Conservation (phyloP, 2,797 vertebrate genomes). For the Protonibea diacanthus region DNA sequence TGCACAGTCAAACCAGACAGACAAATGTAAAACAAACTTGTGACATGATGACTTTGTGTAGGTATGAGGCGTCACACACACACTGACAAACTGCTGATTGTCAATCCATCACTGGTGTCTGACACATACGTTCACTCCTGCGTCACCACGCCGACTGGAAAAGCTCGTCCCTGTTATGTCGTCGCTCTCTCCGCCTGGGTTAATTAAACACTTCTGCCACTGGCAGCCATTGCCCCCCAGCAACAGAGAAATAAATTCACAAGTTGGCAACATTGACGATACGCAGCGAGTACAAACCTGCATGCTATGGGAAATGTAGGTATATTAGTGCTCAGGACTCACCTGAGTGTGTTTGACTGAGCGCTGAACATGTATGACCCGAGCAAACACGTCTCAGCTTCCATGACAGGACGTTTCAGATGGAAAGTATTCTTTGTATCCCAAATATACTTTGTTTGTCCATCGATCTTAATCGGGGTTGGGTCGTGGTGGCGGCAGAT, state of each 20-base stretch:
- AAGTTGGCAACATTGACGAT: not conserved
- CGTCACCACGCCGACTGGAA: slow-evolving; percentile 20
- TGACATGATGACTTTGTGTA: not conserved
- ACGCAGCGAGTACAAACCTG: slow-evolving; percentile 20
- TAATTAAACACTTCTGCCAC: slow-evolving; percentile 15
- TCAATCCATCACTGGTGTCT: not conserved
- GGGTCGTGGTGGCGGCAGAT: no score
- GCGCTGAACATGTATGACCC: not conserved
- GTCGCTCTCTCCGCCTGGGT: not conserved
- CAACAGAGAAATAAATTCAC: not conserved
- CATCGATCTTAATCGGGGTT: no score
- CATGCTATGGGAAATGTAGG: not conserved
- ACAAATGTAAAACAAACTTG: slow-evolving; percentile 3
- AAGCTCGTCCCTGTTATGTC: slow-evolving; percentile 35
- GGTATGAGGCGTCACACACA: not conserved
- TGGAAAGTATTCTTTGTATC: no score
- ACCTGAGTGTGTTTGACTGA: not conserved
- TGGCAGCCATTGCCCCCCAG: not conserved
- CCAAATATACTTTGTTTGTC: no score
- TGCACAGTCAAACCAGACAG: not conserved
- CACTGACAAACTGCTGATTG: not conserved
- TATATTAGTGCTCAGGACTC: not conserved
- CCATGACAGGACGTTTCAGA: not conserved
- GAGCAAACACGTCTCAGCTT: not conserved
- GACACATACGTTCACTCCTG: not conserved